These are phyloP conservation scores for Ctenomys sociabilis DNA, from an alignment of 2,113 vertebrate species.

Conservation along the genomic window DNA sequence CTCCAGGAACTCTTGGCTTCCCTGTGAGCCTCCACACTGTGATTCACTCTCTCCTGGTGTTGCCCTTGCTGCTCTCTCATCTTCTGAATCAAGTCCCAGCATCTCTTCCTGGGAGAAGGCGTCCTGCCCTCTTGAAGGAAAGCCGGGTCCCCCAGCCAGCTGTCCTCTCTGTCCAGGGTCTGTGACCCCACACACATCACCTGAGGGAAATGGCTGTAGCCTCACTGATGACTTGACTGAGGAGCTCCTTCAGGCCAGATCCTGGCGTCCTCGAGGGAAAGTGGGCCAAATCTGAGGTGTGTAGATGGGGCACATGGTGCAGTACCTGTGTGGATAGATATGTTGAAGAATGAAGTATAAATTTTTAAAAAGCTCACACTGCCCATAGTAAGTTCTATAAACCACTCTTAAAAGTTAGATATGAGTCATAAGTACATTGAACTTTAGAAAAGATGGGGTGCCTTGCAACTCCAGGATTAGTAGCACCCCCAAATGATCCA, in stretches of 20 bases:
- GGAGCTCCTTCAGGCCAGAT: neutral
- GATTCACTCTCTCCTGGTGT: neutral
- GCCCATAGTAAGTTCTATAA: neutral
- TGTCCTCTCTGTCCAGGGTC: neutral
- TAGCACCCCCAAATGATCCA: neutral
- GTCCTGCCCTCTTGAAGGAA: neutral
- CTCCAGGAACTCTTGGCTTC: neutral
- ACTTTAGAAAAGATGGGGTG: neutral
- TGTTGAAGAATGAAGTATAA: neutral
- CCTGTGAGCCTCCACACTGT: neutral
- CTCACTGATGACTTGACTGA: too few relatives aligned
- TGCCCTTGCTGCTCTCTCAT: too few relatives aligned
- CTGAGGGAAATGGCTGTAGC: accelerated
- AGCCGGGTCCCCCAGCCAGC: neutral
- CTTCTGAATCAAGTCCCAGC: neutral
- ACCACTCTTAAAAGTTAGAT: neutral
- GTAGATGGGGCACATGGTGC: too few relatives aligned
- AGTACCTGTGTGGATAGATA: too few relatives aligned
- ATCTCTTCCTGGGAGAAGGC: neutral
- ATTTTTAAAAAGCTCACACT: neutral
- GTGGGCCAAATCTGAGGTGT: neutral
- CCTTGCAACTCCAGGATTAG: neutral
- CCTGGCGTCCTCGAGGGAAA: neutral
- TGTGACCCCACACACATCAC: neutral
- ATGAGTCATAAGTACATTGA: neutral